Evolutionary conservation across 2,888 invertebrate genomes (phyloP).

Genomic region (Crioceris asparagi): DNA sequence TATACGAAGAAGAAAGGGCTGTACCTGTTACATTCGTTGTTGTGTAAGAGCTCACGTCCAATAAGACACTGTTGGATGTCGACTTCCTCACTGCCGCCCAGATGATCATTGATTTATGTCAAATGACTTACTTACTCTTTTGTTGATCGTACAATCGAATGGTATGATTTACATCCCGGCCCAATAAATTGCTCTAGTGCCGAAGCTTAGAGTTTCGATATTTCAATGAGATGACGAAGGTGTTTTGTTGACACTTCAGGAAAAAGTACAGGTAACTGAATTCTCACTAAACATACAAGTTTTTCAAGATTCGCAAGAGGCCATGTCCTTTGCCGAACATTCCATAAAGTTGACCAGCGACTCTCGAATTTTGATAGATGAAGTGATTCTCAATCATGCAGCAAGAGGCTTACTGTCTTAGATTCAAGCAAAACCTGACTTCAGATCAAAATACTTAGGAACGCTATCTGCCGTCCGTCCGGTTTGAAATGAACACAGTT

Average conservation of each 20-base stretch:
- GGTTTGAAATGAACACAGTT: conserved; percentile 33
- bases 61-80: no score
- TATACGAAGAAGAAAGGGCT: no score
- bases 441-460: conserved; percentile 25
- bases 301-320: conserved; percentile 13
- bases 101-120: no score
- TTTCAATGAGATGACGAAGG: background rate
- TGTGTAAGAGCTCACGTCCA: background rate
- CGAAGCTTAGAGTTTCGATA: no score
- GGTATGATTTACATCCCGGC: no score
- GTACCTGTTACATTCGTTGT: background rate
- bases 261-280: background rate
- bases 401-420: conserved; percentile 22
- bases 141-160: no score
- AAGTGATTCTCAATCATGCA: conserved; percentile 27
- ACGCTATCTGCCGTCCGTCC: conserved; percentile 9
- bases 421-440: conserved; percentile 22
- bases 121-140: no score
- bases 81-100: no score
- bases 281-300: background rate
- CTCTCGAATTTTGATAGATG: conserved; percentile 20
- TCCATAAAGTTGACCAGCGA: background rate
- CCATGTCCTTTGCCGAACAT: conserved; percentile 19
- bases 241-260: background rate
- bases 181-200: background rate